Evolutionary conservation across 2,888 invertebrate species (phyloP).

Genomic region (Anoplius nigerrimus): DNA sequence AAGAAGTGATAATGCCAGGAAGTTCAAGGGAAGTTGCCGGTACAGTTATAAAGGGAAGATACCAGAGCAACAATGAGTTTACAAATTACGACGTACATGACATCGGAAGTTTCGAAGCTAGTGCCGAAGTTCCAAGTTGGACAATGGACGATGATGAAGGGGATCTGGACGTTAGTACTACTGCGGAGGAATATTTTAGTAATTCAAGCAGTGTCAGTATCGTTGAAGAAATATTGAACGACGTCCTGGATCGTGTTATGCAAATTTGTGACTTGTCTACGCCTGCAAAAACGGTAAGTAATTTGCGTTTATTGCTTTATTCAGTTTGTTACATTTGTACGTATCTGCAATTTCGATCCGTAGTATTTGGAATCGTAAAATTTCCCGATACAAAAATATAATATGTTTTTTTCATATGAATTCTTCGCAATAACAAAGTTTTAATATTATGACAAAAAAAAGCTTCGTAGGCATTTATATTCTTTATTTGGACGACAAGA

Average conservation of each 20-base stretch:
- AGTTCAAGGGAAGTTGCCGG: slow-evolving; percentile 69
- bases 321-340: neutral
- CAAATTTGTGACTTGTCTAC: slow-evolving; percentile 65
- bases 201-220: slow-evolving; percentile 74
- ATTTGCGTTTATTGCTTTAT: neutral
- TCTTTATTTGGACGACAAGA: too few relatives aligned
- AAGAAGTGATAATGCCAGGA: slow-evolving; percentile 59
- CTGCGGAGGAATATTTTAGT: slow-evolving; percentile 83
- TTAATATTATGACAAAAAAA: too few relatives aligned
- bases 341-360: too few relatives aligned
- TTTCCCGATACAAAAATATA: too few relatives aligned
- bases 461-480: too few relatives aligned
- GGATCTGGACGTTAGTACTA: slow-evolving; percentile 78
- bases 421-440: too few relatives aligned
- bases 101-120: slow-evolving; percentile 73
- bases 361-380: too few relatives aligned
- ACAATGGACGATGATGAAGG: slow-evolving; percentile 76
- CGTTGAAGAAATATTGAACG: slow-evolving; percentile 79
- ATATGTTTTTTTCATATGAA: too few relatives aligned
- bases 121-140: slow-evolving; percentile 77
- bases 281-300: slow-evolving; percentile 52
- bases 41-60: slow-evolving; percentile 70
- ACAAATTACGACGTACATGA: slow-evolving; percentile 68
- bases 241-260: slow-evolving; percentile 77
- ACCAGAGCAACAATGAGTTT: slow-evolving; percentile 70